Percentiles rank a stretch among this genome's conserved stretches.
Conservation (phyloP, 2,797 vertebrate genomes). For the Lagothrix lagotricha region DNA sequence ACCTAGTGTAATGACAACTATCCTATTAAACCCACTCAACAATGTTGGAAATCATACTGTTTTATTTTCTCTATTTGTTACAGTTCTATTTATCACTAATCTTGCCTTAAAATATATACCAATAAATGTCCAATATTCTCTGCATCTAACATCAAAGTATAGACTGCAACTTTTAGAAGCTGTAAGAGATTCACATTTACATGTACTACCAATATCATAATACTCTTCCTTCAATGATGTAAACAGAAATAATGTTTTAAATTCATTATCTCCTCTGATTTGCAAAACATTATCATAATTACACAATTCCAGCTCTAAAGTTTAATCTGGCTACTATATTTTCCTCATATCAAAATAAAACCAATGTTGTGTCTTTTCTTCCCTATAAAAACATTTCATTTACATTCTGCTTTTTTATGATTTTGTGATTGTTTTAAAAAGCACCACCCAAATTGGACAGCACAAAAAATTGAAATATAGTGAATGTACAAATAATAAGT, state of each 20-base stretch:
- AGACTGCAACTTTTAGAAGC: slow-evolving; percentile 35
- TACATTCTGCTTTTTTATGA: slow-evolving; percentile 15
- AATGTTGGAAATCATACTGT: slow-evolving; percentile 68
- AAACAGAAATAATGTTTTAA: slow-evolving; percentile 51
- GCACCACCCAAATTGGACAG: background rate
- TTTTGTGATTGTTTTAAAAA: background rate
- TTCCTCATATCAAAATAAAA: slow-evolving; percentile 36
- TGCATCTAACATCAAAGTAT: slow-evolving; percentile 14
- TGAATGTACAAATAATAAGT: background rate
- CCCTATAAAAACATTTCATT: slow-evolving; percentile 44
- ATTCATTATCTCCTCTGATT: slow-evolving; percentile 26
- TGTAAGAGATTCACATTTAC: background rate
- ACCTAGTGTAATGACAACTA: slow-evolving; percentile 78
- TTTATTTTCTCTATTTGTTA: slow-evolving; percentile 59
- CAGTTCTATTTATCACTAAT: slow-evolving; percentile 23
- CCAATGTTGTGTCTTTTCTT: background rate
- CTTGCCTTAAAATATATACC: slow-evolving; percentile 28
- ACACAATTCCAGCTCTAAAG: background rate
- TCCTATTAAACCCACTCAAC: slow-evolving; percentile 79
- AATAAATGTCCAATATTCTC: slow-evolving; percentile 32
- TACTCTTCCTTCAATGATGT: slow-evolving; percentile 29
- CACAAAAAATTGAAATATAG: background rate
- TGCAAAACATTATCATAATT: background rate
- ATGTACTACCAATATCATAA: background rate
- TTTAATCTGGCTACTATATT: slow-evolving; percentile 40